phyloP scores from a whole-genome alignment of 1,140 invertebrate species.

The Calliphora vicina region DNA sequence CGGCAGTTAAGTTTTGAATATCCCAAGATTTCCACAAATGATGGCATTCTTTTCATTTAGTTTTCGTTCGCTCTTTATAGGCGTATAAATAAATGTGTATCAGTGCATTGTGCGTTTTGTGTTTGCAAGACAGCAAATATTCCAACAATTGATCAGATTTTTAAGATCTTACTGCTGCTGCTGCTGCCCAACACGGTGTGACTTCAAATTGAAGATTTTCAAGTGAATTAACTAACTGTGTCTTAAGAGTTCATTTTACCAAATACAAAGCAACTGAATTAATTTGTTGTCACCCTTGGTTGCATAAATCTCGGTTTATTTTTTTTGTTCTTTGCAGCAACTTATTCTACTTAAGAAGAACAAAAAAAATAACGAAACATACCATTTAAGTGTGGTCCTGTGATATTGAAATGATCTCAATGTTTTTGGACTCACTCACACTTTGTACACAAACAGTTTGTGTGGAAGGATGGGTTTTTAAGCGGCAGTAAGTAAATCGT shows the following conservation, averaged over 20 bases:
- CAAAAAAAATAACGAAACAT: background rate
- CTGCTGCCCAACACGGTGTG: too few relatives aligned
- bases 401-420: background rate
- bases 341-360: background rate
- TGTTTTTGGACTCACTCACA: background rate
- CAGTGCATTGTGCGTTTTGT: background rate
- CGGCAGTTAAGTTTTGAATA: conserved; percentile 12
- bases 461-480: background rate
- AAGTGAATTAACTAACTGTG: background rate
- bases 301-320: conserved; percentile 39
- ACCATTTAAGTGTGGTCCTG: conserved; percentile 11
- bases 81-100: too few relatives aligned
- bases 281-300: conserved; percentile 43
- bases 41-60: background rate
- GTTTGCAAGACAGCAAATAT: conserved; percentile 16
- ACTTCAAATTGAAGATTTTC: background rate
- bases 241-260: background rate
- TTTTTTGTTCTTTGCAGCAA: background rate
- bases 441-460: background rate
- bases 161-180: background rate
- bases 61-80: too few relatives aligned
- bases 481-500: background rate
- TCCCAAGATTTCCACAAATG: background rate
- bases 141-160: conserved; percentile 32
- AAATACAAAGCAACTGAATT: conserved; percentile 36